These are phyloP conservation scores for Perca fluviatilis DNA, from an alignment of 2,113 vertebrate species.

Conservation along the genomic window DNA sequence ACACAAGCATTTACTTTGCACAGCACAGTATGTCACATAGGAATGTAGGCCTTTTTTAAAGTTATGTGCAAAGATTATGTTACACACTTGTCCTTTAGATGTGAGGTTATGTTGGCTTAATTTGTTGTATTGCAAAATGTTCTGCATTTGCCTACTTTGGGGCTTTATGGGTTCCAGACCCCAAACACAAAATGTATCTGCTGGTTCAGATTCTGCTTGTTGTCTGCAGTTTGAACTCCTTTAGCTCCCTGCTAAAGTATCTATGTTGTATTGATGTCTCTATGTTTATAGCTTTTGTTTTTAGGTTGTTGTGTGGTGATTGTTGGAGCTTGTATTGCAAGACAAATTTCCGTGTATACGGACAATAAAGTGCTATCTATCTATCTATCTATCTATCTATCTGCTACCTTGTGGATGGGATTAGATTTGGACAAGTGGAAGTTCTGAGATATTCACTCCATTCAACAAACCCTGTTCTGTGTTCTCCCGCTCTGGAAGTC, in stretches of 20 bases:
- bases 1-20: slow-evolving; percentile 33
- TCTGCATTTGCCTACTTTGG: not conserved
- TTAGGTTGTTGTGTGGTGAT: too few relatives aligned
- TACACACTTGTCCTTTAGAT: not conserved
- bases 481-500: not conserved
- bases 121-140: not conserved
- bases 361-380: too few relatives aligned
- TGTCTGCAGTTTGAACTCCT: slow-evolving; percentile 9
- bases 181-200: slow-evolving; percentile 57
- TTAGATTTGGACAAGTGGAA: not conserved
- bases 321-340: too few relatives aligned
- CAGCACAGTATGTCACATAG: slow-evolving; percentile 17
- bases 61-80: slow-evolving; percentile 10
- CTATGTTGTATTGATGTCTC: too few relatives aligned
- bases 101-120: not conserved
- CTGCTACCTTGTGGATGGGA: not conserved
- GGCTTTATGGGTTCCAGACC: slow-evolving; percentile 1
- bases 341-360: too few relatives aligned
- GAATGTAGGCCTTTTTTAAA: slow-evolving; percentile 15
- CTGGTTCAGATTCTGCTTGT: slow-evolving; percentile 76
- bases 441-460: not conserved
- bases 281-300: too few relatives aligned
- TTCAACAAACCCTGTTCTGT: not conserved
- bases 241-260: not conserved
- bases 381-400: too few relatives aligned